Percentiles rank a stretch among this genome's conserved stretches.
Evolutionary conservation across 2,888 invertebrate genomes (phyloP).

Genomic region (Eupithecia dodoneata): DNA sequence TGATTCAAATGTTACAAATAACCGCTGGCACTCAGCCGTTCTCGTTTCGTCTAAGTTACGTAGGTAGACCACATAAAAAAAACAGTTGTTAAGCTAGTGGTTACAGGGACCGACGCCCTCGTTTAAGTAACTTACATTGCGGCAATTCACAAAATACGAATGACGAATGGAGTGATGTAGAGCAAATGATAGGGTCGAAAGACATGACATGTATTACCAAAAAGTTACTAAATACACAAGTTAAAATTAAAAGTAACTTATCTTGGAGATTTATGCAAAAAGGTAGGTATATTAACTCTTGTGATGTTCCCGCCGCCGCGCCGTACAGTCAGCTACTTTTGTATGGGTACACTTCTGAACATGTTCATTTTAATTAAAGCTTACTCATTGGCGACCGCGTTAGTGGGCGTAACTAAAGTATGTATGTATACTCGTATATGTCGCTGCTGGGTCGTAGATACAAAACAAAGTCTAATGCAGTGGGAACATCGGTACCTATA

Average conservation of each 20-base stretch:
- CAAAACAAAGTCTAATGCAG: background rate
- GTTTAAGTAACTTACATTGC: slow-evolving; percentile 38
- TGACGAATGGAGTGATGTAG: slow-evolving; percentile 15
- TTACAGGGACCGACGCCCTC: slow-evolving; percentile 12
- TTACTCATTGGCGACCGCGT: background rate
- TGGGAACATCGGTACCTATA: background rate
- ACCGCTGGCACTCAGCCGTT: background rate
- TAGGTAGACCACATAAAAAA: slow-evolving; percentile 30
- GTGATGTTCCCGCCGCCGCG: background rate
- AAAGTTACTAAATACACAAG: background rate
- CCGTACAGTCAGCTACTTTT: background rate
- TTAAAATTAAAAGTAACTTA: slow-evolving; percentile 1
- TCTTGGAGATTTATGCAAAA: background rate
- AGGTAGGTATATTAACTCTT: background rate
- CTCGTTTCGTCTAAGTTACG: slow-evolving; percentile 30
- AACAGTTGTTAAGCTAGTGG: slow-evolving; percentile 16
- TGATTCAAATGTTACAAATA: background rate
- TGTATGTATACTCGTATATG: too few relatives aligned
- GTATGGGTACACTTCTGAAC: too few relatives aligned
- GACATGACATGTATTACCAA: background rate
- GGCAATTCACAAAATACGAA: slow-evolving; percentile 20
- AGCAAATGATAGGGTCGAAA: slow-evolving; percentile 14
- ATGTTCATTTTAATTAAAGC: background rate
- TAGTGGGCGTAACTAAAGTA: too few relatives aligned
- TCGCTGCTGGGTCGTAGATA: too few relatives aligned